A percentile compares a stretch with the other conserved stretches of the same genome.
Conservation (phyloP, 2,888 invertebrate genomes). For the Girardia tigrina region DNA sequence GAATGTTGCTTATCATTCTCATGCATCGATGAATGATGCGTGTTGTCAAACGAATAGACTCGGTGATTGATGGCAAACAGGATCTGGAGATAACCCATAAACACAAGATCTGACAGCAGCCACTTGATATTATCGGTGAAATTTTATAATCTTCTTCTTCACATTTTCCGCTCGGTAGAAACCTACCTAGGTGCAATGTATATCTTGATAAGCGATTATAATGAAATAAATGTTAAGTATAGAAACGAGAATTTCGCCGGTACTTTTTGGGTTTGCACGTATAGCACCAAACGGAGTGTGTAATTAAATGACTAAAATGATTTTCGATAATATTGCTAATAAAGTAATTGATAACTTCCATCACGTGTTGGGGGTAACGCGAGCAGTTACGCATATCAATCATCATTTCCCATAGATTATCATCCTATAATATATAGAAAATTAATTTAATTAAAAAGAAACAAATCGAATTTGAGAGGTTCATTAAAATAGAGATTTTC, state of each 20-base stretch:
- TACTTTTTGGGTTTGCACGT: neutral
- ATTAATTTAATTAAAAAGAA: too few relatives aligned
- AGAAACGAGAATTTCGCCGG: neutral
- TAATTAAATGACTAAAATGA: neutral
- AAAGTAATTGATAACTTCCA: neutral
- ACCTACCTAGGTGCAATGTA: neutral
- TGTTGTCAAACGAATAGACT: constrained; percentile 19
- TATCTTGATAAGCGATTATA: constrained; percentile 20
- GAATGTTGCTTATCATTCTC: neutral
- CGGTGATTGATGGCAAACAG: constrained; percentile 23
- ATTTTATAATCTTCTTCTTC: neutral
- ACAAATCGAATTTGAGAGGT: too few relatives aligned
- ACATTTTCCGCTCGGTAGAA: neutral
- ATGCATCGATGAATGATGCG: constrained; percentile 23
- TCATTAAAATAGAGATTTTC: too few relatives aligned
- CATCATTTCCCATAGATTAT: too few relatives aligned
- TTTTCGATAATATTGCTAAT: neutral
- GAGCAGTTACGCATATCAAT: neutral
- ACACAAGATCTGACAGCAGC: constrained; percentile 23
- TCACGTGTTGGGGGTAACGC: neutral
- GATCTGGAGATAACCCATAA: constrained; percentile 20
- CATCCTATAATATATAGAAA: too few relatives aligned
- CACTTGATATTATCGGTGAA: constrained; percentile 23
- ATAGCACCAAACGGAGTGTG: neutral
- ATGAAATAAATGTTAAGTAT: neutral